These are phyloP conservation scores for Cydia amplana DNA, from an alignment of 1,140 invertebrate genomes.

Conservation along the genomic window DNA sequence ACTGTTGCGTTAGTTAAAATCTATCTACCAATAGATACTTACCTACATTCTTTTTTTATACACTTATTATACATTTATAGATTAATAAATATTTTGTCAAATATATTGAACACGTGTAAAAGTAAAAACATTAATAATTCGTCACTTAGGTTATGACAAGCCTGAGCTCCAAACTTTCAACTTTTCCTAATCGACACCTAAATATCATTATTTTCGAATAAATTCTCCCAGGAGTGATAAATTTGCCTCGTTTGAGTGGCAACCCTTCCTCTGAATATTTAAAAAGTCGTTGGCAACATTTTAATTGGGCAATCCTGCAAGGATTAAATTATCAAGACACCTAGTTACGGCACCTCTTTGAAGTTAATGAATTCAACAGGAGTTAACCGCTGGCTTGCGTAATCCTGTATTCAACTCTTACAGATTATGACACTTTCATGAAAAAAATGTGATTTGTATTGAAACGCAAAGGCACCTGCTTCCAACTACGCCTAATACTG, in stretches of 20 bases:
- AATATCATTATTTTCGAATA: conserved; percentile 73
- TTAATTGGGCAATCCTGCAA: conserved; percentile 76
- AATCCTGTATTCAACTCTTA: conserved; percentile 42
- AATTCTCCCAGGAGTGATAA: conserved; percentile 65
- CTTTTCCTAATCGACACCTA: conserved; percentile 73
- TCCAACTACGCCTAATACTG: background rate
- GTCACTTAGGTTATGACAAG: conserved; percentile 7
- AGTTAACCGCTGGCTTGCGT: conserved; percentile 57
- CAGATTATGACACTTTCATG: conserved; percentile 35
- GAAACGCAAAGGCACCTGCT: background rate
- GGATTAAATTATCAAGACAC: conserved; percentile 80
- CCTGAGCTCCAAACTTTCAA: conserved; percentile 54
- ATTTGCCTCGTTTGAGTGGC: conserved; percentile 69
- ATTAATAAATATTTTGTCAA: too few relatives aligned
- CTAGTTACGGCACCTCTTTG: conserved; percentile 71
- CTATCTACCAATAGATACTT: too few relatives aligned
- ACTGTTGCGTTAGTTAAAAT: too few relatives aligned
- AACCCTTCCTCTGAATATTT: conserved; percentile 77
- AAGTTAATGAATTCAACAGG: conserved; percentile 76
- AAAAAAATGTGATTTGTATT: background rate
- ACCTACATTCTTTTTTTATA: too few relatives aligned
- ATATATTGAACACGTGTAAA: background rate
- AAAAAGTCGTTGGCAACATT: conserved; percentile 78
- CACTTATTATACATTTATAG: too few relatives aligned
- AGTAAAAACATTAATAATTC: background rate